phyloP scores from a whole-genome alignment of 2,888 invertebrate genomes.

The Machimus rusticus region DNA sequence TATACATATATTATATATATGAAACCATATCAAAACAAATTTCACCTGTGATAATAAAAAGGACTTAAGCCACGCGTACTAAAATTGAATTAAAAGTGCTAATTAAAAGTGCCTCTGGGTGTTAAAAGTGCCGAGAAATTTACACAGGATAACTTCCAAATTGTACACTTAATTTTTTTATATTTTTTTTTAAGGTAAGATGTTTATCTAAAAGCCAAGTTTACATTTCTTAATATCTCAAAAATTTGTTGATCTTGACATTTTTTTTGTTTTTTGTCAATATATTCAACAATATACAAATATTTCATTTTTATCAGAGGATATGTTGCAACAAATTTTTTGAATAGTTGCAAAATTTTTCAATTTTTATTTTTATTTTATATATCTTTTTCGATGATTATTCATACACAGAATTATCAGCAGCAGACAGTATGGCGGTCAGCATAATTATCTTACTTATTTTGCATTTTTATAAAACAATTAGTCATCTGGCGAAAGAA shows the following conservation, averaged over 20 bases:
- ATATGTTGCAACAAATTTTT: neutral
- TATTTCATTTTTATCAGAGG: neutral
- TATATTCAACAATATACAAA: neutral
- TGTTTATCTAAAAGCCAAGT: neutral
- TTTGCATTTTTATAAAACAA: neutral
- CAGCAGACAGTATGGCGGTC: neutral
- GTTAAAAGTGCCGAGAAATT: neutral
- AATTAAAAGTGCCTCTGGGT: neutral
- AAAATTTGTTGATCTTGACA: neutral
- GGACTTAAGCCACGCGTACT: neutral
- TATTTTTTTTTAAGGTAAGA: neutral
- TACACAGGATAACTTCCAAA: neutral
- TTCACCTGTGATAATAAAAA: neutral
- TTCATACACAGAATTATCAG: neutral
- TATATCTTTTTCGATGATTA: neutral
- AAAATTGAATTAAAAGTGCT: neutral
- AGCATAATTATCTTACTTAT: neutral
- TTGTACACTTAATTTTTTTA: neutral
- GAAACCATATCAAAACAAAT: neutral
- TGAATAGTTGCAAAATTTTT: neutral
- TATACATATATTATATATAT: too few relatives aligned
- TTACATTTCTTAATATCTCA: neutral
- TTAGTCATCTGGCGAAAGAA: neutral
- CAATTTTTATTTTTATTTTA: too few relatives aligned
- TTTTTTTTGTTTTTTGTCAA: neutral